These are phyloP conservation scores for Conops quadrifasciatus DNA, from an alignment of 2,888 invertebrate species.

Conservation along the genomic window DNA sequence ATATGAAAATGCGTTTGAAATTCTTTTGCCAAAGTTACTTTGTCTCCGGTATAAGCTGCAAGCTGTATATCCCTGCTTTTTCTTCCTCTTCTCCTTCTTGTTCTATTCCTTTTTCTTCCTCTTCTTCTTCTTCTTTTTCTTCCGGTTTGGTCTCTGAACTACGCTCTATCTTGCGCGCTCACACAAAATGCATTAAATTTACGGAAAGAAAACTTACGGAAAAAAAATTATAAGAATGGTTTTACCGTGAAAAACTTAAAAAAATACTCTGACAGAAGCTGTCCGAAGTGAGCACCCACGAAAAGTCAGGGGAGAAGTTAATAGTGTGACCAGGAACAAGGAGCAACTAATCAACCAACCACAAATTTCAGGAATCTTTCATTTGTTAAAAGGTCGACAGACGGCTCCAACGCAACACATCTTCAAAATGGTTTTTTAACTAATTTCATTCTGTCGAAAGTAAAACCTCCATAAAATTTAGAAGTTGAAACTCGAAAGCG, in stretches of 20 bases:
- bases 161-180: slow-evolving; percentile 9
- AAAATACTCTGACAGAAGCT: slow-evolving; percentile 30
- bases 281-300: slow-evolving; percentile 11
- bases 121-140: slow-evolving; percentile 6
- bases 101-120: not conserved
- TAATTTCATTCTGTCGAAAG: too few relatives aligned
- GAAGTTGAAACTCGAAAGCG: too few relatives aligned
- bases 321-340: not conserved
- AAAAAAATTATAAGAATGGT: not conserved
- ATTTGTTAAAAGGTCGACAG: too few relatives aligned
- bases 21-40: slow-evolving; percentile 27
- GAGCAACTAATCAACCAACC: slow-evolving; percentile 2
- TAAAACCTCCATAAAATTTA: too few relatives aligned
- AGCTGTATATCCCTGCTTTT: not conserved
- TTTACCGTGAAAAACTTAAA: slow-evolving; percentile 22
- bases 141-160: not conserved
- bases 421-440: not conserved
- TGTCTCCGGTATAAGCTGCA: slow-evolving; percentile 1
- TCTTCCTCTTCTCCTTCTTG: not conserved
- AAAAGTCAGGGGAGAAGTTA: not conserved
- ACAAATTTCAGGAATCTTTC: slow-evolving; percentile 24
- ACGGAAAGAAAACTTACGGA: slow-evolving; percentile 31
- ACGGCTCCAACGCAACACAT: too few relatives aligned
- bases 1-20: slow-evolving; percentile 23
- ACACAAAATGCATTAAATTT: slow-evolving; percentile 44